Evolutionary conservation across 1,140 invertebrate species (phyloP).

Genomic region (Drosophila teissieri): DNA sequence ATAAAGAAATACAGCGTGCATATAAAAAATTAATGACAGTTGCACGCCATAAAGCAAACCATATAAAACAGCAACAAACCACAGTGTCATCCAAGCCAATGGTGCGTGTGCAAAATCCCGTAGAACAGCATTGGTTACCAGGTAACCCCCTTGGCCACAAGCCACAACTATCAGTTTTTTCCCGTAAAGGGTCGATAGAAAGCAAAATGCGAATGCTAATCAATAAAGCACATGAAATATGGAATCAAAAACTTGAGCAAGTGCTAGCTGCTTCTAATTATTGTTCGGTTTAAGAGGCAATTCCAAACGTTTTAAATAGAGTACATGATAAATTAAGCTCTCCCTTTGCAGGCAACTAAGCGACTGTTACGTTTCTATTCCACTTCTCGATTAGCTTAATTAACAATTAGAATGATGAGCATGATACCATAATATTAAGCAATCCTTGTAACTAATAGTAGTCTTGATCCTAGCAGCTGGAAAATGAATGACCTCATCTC

Average conservation of each 20-base stretch:
- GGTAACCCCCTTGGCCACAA: conserved; percentile 22
- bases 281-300: too few species aligned
- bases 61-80: conserved; percentile 16
- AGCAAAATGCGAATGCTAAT: conserved; percentile 39
- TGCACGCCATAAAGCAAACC: conserved; percentile 52
- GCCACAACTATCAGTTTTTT: background rate
- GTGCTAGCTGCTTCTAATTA: background rate
- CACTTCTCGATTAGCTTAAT: too few species aligned
- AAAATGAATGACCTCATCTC: conserved; percentile 10
- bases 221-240: conserved; percentile 34
- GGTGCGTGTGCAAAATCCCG: conserved; percentile 40
- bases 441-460: too few species aligned
- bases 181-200: conserved; percentile 3
- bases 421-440: too few species aligned
- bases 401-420: too few species aligned
- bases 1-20: conserved; percentile 54
- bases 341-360: too few species aligned
- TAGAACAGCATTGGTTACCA: conserved; percentile 12
- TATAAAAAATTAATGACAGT: conserved; percentile 56
- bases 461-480: background rate
- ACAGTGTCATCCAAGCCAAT: conserved; percentile 17
- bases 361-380: too few species aligned
- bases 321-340: too few species aligned
- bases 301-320: too few species aligned
- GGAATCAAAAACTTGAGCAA: background rate